Evolutionary conservation across 2,113 vertebrate genomes (phyloP), one percentile per base, ranked within the genome.

Genomic region (Urocitellus parryii): DNA sequence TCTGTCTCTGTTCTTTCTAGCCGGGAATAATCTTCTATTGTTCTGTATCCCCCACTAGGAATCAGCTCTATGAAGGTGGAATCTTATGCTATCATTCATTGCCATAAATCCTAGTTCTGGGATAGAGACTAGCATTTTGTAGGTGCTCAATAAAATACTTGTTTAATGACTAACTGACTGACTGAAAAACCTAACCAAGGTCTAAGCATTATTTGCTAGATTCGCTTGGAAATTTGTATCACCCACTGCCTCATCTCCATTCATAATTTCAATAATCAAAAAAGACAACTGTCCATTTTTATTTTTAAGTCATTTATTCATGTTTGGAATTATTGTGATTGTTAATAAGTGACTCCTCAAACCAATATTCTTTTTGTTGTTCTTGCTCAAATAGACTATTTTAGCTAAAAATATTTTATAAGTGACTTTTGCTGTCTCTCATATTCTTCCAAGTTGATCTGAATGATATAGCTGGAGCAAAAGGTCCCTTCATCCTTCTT

Each of bases 351-450:
- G n/a, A 88, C 73, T 65, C 22, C 61, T 4, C 77, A 11, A n/a
- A 13, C 51, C 5, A 14, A 32, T 37, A 3, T 79, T 89, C 34
- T 76, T 94, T 39, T 81, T 67, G 12, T 70, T 61, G 48, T 37
- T 53, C 0, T 39, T 90, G 24, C 12, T 87, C 51, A 82, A 27
- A 32, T 32, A 68, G 80, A 14, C 32, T 37, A 10, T 84, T 29
- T 61, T 51, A 81, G 9, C 56, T 81, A 72, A 94, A 90, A 68
- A 24, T 90, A 85, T 34, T 76, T 86, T 68, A 72, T 45, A 92
- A 74, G 34, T 32, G 61, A 61, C 61, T 39, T 92, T 77, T 88
- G 56, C 56, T 53, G 0, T 72, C 39, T 91, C 9, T 32, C n/a
- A 82, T 42, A 58, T 24, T 91, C 72, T 79, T 94, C 61, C 65